Evolutionary conservation across 1,140 invertebrate genomes (phyloP).

Genomic region (Planococcus citri): DNA sequence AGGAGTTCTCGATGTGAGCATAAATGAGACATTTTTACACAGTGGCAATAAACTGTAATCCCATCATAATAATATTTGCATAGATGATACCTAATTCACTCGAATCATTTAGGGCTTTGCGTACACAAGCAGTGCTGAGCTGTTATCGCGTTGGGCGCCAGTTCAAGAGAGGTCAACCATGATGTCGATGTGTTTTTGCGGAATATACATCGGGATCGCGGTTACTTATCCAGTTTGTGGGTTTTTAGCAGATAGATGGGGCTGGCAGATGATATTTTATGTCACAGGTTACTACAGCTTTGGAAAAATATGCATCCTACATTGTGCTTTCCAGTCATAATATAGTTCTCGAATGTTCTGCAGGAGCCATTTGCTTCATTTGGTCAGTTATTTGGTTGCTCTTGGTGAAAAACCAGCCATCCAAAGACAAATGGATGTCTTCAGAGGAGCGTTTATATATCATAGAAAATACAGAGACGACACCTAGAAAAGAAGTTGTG

Average conservation of each 20-base stretch:
- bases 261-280: slow-evolving; percentile 59
- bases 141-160: slow-evolving; percentile 73
- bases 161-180: slow-evolving; percentile 64
- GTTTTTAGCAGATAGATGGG: background rate
- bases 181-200: slow-evolving; percentile 61
- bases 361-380: too few relatives aligned
- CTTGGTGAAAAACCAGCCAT: background rate
- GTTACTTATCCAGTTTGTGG: background rate
- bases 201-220: slow-evolving; percentile 39
- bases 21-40: too few relatives aligned
- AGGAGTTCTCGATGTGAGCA: background rate
- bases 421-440: background rate
- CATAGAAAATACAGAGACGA: background rate
- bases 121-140: slow-evolving; percentile 59
- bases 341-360: too few relatives aligned
- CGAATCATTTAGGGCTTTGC: background rate
- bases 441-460: background rate
- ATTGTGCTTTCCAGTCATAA: too few relatives aligned
- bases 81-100: too few relatives aligned
- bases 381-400: background rate
- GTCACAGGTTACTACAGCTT: slow-evolving; percentile 51
- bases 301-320: too few relatives aligned
- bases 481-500: background rate
- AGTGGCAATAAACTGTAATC: too few relatives aligned
- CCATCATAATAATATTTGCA: background rate